Percentiles rank a stretch among this genome's conserved stretches.
Conservation (phyloP, 2,888 invertebrate genomes). For the Mesodorylaimus sp. region DNA sequence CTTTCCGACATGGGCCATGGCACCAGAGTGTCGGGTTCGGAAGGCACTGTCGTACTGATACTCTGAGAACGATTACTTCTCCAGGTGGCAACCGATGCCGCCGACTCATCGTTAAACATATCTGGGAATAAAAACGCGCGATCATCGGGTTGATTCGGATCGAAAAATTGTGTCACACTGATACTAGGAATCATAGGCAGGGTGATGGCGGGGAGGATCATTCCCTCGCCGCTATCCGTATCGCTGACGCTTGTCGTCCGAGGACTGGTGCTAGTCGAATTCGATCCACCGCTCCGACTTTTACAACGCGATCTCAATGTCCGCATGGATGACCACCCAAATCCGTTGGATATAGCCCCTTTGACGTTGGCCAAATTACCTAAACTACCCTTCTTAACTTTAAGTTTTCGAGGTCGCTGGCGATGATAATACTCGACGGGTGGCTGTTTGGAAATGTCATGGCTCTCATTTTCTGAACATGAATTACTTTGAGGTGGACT, state of each 20-base stretch:
- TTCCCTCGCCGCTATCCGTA: background rate
- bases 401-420: too few relatives aligned
- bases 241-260: background rate
- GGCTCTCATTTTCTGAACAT: too few relatives aligned
- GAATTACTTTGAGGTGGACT: background rate
- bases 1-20: background rate
- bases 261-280: background rate
- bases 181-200: background rate
- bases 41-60: background rate
- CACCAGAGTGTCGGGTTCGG: background rate
- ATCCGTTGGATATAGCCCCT: background rate
- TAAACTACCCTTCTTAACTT: too few relatives aligned
- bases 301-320: background rate
- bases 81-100: background rate
- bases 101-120: too few relatives aligned
- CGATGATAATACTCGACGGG: too few relatives aligned
- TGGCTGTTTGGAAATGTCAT: too few relatives aligned
- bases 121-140: too few relatives aligned
- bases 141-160: background rate
- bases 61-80: background rate
- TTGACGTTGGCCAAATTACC: too few relatives aligned
- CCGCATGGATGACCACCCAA: too few relatives aligned
- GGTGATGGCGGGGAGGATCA: background rate
- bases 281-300: background rate
- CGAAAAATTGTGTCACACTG: slow-evolving; percentile 2